These are phyloP conservation scores for Papilio polyxenes DNA, from an alignment of 1,140 invertebrate species.

Conservation along the genomic window DNA sequence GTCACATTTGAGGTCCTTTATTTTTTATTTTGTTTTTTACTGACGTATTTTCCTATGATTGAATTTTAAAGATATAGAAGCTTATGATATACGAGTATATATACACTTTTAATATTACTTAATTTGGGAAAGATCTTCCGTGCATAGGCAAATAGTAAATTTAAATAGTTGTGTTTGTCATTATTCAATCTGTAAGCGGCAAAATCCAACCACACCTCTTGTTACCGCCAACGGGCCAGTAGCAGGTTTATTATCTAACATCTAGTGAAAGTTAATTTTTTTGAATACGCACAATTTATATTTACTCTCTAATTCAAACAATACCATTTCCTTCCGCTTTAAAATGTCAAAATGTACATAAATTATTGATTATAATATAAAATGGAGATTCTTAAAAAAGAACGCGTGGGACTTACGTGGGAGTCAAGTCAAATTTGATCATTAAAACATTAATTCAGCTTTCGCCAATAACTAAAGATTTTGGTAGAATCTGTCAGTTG, in stretches of 20 bases:
- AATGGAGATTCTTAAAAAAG: not conserved
- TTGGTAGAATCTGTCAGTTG: not conserved
- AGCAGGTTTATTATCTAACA: slow-evolving; percentile 36
- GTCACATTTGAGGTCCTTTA: no score
- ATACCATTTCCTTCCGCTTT: slow-evolving; percentile 28
- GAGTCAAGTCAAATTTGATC: not conserved
- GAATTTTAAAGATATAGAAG: no score
- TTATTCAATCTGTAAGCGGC: slow-evolving; percentile 12
- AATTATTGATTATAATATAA: no score
- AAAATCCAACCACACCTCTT: slow-evolving; percentile 16
- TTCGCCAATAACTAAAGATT: not conserved
- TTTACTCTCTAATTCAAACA: slow-evolving; percentile 37
- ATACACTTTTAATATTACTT: no score
- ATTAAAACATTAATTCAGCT: not conserved
- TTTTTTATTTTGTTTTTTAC: no score
- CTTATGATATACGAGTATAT: no score
- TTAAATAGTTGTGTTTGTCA: not conserved
- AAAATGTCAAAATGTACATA: not conserved
- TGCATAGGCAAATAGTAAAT: not conserved
- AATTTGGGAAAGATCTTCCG: no score
- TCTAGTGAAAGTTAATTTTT: slow-evolving; percentile 37
- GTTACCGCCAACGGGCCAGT: slow-evolving; percentile 28
- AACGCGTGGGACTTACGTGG: not conserved
- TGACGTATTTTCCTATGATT: no score
- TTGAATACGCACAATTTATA: slow-evolving; percentile 32